phyloP scores from a whole-genome alignment of 2,888 invertebrate species.

The Aleiodes alternator region DNA sequence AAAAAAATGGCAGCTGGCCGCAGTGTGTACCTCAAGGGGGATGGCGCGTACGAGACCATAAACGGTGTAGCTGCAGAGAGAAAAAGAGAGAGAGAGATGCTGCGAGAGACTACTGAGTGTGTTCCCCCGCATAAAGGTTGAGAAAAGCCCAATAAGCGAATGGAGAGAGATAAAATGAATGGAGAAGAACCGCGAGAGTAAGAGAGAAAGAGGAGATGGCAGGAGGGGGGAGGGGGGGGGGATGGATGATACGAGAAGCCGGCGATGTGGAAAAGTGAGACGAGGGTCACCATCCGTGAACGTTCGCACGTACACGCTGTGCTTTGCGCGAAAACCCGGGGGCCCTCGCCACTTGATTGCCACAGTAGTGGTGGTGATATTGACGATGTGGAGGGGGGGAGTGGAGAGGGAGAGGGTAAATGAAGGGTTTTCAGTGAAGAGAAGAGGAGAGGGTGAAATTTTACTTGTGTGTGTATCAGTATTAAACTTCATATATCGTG shows the following conservation, averaged over 20 bases:
- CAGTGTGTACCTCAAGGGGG: conserved; percentile 73
- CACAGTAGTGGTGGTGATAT: conserved; percentile 47
- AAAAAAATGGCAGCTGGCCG: conserved; percentile 77
- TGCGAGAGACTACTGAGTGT: conserved; percentile 47
- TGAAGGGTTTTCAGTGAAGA: not conserved
- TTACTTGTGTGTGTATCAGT: not conserved
- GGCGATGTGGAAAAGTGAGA: conserved; percentile 49
- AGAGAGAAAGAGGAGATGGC: conserved; percentile 74
- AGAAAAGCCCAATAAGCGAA: conserved; percentile 35
- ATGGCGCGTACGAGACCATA: conserved; percentile 70
- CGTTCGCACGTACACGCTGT: conserved; percentile 59
- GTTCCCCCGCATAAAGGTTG: conserved; percentile 40
- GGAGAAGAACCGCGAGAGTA: not conserved
- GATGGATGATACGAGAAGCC: conserved; percentile 48
- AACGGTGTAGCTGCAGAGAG: conserved; percentile 26
- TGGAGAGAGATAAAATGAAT: conserved; percentile 72
- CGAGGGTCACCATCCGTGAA: conserved; percentile 56
- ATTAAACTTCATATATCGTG: not conserved
- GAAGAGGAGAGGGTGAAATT: not conserved
- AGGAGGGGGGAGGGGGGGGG: conserved; percentile 47
- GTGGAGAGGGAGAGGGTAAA: not conserved
- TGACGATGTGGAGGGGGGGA: conserved; percentile 3
- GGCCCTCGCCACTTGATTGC: conserved; percentile 39
- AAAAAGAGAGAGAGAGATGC: conserved; percentile 38
- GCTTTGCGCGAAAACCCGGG: conserved; percentile 47